Evolutionary conservation across 2,113 vertebrate species (phyloP), one percentile per base, ranked within the genome.

Genomic region (Dendrocopos noguchii): DNA sequence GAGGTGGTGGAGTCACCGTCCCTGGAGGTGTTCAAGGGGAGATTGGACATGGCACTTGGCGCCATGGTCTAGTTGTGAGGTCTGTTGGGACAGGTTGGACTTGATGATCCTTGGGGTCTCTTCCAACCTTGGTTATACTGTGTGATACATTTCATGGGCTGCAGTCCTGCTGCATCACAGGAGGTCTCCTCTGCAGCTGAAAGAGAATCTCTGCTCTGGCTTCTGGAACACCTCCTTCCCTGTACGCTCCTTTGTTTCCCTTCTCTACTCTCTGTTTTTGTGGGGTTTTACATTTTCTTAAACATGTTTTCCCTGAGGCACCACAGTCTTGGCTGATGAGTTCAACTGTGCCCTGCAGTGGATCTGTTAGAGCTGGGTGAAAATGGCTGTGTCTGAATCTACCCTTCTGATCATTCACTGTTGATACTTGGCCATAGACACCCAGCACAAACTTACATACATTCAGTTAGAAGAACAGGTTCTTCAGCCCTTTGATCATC

Each of bases 321-420:
- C 28, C 15, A 42, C n/a, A 55, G 7, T 25, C 24, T 56, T 63
- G 29, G 28, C 22, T 50, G 56, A 29, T 12, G 47, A 36, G 27
- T 34, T 70, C 83, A 61, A 31, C 39, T 50, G 21, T 50, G 21
- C 21, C 47, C 21, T 50, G 47, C 47, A 50, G 47, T 50, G 47
- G 47, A 50, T 28, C 4, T 47, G n/a, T 10, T 56, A 29, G 66
- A 64, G 28, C 10, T 25, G 13, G 33, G 6, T 47, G 55, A 55
- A 81, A 68, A 33, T 10, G 3, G 4, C 29, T 33, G n/a, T 50
- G n/a, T 57, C 25, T 52, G 17, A 34, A 6, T 17, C 29, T 29
- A 34, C 0, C 4, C 19, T 6, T 82, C 15, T 47, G 47, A 34
- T 53, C 12, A 21, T 15, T 15, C 2, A 0, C 52, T 68, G n/a